Evolutionary conservation across 2,797 vertebrate species (phyloP), one percentile per base, ranked within the genome.

Genomic region (Enteromius thamalakanensis): DNA sequence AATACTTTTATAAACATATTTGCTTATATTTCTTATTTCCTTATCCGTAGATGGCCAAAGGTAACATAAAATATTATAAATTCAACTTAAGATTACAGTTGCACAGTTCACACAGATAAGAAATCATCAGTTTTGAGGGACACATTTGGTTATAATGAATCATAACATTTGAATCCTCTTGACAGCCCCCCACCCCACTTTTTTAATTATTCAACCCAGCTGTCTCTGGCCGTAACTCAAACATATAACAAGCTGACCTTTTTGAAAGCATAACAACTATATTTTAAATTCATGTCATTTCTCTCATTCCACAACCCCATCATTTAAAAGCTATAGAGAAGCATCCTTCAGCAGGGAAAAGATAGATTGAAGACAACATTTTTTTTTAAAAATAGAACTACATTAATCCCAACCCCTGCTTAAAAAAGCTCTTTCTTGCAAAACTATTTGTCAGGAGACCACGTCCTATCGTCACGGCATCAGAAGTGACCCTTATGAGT

Each of bases 201-300:
- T 83, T 62, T 75, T 26, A 26, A 78, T 70, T 65, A 26, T 70
- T 77, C 74, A 62, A 8, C 40, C 58, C 74, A 12, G 64, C 53
- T 19, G 65, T 83, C 40, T 78, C 64, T 70, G 51, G 5, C 58
- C 2, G 40, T 70, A 62, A 70, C 75, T 62, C 81, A 78, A 77
- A 76, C 23, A 29, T 70, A 69, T 70, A 83, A 78, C 65, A 78
- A 83, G 81, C 67, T 83, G 75, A 83, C 81, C 81, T 26, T 83
- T 83, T 83, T 47, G 19, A 78, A 83, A 70, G 26, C 65, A 70
- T 60, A 69, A 62, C 37, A 83, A 49, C 81, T 60, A 60, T 83
- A 83, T 83, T 83, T 78, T 62, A 60, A 60, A 83, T 70, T 77
- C 51, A 70, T 83, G 14, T 65, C 75, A 83, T 70, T 69, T 70